Conservation (phyloP, 2,113 vertebrate species). For the Elaphurus davidianus region DNA sequence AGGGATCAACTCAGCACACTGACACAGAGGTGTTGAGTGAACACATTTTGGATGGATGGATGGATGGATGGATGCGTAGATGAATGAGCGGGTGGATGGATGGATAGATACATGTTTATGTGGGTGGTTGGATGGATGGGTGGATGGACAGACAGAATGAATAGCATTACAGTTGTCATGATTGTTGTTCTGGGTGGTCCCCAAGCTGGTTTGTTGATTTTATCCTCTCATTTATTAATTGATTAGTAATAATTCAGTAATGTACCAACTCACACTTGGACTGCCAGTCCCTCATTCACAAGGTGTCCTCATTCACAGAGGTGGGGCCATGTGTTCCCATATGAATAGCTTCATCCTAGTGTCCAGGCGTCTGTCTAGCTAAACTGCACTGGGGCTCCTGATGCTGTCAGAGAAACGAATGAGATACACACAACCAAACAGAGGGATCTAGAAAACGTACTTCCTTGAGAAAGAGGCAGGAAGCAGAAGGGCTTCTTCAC, state of each 20-base stretch:
- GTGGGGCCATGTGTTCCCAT: background rate
- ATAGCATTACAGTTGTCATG: background rate
- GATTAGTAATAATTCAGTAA: background rate
- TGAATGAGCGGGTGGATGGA: rapidly evolving
- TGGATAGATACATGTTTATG: rapidly evolving
- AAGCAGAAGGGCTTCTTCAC: background rate
- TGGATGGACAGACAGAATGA: background rate
- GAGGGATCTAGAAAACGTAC: background rate
- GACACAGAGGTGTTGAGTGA: background rate
- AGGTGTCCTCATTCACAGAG: background rate
- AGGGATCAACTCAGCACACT: background rate
- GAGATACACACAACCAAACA: background rate
- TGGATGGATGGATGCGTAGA: background rate
- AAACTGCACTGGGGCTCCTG: background rate
- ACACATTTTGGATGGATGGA: background rate
- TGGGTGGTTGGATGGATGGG: background rate
- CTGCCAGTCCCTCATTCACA: background rate
- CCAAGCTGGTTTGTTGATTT: background rate
- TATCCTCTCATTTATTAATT: background rate
- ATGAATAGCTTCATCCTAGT: background rate
- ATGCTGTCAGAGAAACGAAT: background rate
- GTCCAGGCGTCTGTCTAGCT: background rate
- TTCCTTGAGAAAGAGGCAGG: background rate
- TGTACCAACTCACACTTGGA: background rate
- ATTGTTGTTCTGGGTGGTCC: background rate